These are phyloP conservation scores for Busseola fusca DNA, from an alignment of 2,888 invertebrate genomes.

Conservation along the genomic window DNA sequence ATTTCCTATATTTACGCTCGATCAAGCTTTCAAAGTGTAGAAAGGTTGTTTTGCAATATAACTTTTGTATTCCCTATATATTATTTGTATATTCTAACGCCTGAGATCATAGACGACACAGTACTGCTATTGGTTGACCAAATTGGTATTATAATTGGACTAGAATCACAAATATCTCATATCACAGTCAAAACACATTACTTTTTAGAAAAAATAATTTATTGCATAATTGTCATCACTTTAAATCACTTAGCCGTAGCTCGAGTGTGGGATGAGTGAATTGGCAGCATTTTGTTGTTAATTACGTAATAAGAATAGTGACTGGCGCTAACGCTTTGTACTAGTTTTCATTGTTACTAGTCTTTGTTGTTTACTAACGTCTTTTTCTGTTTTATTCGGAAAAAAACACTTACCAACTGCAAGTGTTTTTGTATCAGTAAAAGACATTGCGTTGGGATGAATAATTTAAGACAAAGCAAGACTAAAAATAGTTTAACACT, in stretches of 20 bases:
- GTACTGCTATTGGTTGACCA: constrained; percentile 74
- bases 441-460: not conserved
- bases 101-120: constrained; percentile 42
- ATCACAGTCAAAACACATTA: constrained; percentile 40
- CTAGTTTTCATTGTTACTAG: constrained; percentile 6
- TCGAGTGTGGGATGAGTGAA: constrained; percentile 41
- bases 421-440: not conserved
- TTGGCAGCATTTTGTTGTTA: constrained; percentile 18
- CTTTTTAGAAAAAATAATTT: constrained; percentile 27
- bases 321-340: constrained; percentile 32
- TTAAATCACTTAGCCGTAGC: constrained; percentile 31
- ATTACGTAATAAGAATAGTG: constrained; percentile 33
- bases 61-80: not conserved
- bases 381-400: not conserved
- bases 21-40: constrained; percentile 11
- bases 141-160: constrained; percentile 40
- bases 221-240: constrained; percentile 29
- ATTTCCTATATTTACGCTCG: constrained; percentile 1
- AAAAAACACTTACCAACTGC: not conserved
- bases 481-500: not conserved
- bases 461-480: not conserved
- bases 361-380: not conserved
- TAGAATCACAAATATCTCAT: constrained; percentile 48
- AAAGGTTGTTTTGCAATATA: constrained; percentile 12
- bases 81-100: constrained; percentile 8